Evolutionary conservation across 2,797 vertebrate species (phyloP), one percentile per base, ranked within the genome.

Genomic region (Euphonia xanthogaster): DNA sequence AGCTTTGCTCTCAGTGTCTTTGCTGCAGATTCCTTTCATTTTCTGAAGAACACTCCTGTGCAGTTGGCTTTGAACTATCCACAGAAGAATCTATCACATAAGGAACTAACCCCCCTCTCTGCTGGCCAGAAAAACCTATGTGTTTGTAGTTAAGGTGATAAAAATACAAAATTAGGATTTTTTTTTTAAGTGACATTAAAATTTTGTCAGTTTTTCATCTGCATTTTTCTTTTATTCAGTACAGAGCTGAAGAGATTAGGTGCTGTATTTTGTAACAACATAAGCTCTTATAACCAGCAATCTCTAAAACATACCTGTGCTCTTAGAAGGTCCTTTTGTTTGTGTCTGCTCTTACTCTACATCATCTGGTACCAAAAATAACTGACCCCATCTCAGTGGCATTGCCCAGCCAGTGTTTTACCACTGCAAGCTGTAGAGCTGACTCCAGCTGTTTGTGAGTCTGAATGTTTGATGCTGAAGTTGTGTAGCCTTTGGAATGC

Each of bases 151-250:
- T 58, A 72, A 81, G 9, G 10, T 48, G 53, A 33, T 72, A 19
- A 37, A 66, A 78, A 33, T 1, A 5, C 33, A 4, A 65, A 63
- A 45, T 24, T 6, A 20, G 14, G 8, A 54, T 75, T 75, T 88
- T 30, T 30, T 31, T 21, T 2, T 63, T 4, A 71, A 39, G 6
- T 1, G 0, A 25, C 6, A 7, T 39, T n/a, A 39, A 50, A 16
- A 24, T 57, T 18, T 81, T 1, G 6, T 66, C 15, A n/a, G 4
- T 60, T 14, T 5, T 67, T 1, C 55, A 44, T 47, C 15, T 71
- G 6, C 14, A 7, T 9, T 8, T 54, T 31, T 37, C 8, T 63
- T 42, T 20, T 51, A 42, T 33, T 50, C 44, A 40, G 6, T 44
- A 21, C 8, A 10, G 54, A 54, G 14, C 25, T 55, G 53, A 71